A percentile compares a stretch with the other conserved stretches of the same genome.
These are phyloP conservation scores for Lytechinus variegatus DNA, from an alignment of 35 echinoderm and acorn worm species.

Conservation along the genomic window DNA sequence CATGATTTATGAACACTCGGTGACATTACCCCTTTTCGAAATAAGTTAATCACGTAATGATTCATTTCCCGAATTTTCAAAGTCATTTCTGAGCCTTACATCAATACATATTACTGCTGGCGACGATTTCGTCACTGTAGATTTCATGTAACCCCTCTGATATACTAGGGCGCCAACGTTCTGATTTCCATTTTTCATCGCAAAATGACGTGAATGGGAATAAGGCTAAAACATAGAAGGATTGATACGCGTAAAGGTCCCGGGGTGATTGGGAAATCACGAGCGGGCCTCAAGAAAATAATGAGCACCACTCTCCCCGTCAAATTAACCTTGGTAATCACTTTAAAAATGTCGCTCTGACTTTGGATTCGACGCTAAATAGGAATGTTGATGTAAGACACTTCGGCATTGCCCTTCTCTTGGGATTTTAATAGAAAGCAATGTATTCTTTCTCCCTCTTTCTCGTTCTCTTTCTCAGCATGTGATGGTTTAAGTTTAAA, in stretches of 20 bases:
- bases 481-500: neutral
- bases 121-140: neutral
- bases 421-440: neutral
- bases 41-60: neutral
- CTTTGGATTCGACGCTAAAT: neutral
- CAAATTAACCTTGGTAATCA: conserved; percentile 19
- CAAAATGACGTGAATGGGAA: neutral
- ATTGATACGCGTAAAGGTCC: neutral
- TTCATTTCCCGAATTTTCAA: neutral
- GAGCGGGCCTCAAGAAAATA: neutral
- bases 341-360: neutral
- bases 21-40: neutral
- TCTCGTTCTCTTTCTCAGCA: too few species aligned
- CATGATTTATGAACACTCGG: too few species aligned
- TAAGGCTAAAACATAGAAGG: neutral
- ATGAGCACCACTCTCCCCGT: neutral
- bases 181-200: neutral
- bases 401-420: neutral
- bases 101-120: neutral
- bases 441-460: neutral
- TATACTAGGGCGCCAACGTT: neutral
- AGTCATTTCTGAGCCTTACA: neutral
- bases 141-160: neutral
- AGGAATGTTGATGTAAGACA: neutral
- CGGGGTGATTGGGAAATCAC: neutral